Evolutionary conservation across 2,797 vertebrate genomes (phyloP).

Genomic region (Coregonus sp.): DNA sequence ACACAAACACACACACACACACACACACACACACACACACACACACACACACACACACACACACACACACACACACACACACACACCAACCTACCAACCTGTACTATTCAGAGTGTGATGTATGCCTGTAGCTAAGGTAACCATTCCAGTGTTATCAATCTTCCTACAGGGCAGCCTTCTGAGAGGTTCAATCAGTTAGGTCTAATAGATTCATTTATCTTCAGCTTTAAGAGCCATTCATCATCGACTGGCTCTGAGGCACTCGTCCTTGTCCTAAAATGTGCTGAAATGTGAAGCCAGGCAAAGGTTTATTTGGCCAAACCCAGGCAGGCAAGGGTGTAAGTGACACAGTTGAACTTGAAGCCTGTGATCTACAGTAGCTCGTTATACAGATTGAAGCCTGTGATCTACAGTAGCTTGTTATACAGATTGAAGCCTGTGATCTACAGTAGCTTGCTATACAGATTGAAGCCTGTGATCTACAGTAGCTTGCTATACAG

Average conservation of each 20-base stretch:
- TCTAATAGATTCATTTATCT: conserved; percentile 74
- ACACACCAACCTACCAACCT: conserved; percentile 4
- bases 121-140: conserved; percentile 24
- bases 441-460: too few relatives aligned
- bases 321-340: background rate
- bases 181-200: conserved; percentile 71
- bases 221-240: conserved; percentile 63
- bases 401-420: too few relatives aligned
- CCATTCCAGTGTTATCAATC: conserved; percentile 63
- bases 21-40: background rate
- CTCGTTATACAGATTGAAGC: too few relatives aligned
- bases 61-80: background rate
- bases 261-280: conserved; percentile 58
- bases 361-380: too few relatives aligned
- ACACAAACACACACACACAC: background rate
- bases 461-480: too few relatives aligned
- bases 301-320: conserved; percentile 41
- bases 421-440: too few relatives aligned
- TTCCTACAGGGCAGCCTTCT: conserved; percentile 46
- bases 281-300: conserved; percentile 52
- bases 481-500: too few relatives aligned
- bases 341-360: too few relatives aligned
- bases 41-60: background rate
- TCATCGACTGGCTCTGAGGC: conserved; percentile 58
- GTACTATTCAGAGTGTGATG: conserved; percentile 29